Base-by-base conservation (phyloP, 2,888 invertebrate species). In the Hirtodrosophila alboralis region DNA sequence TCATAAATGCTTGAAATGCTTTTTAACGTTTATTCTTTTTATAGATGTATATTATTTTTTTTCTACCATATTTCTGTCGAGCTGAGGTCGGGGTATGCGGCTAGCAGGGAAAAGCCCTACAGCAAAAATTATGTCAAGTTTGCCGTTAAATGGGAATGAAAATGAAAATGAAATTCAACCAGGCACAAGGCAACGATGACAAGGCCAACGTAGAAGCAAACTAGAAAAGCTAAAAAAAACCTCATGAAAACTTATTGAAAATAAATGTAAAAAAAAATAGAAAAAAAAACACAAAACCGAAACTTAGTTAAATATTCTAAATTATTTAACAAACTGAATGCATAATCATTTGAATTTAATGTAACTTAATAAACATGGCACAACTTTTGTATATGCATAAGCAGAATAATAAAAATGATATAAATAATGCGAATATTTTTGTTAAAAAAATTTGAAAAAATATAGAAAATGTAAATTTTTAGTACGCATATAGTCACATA, bases 1-100 rank as follows among this genome's bases (percentile, higher is more conserved):
- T 79, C n/a, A 38, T 60, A 68, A 72, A 75, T 56, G 59, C 64
- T 68, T 59, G 41, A 60, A 64, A 67, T 64, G 61, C 53, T 70
- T 54, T 62, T 58, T 48, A 59, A 36, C 59, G 37, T 66, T 69
- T 34, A 21, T 48, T 57, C 47, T 23, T 23, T 1, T 23, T 6
- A n/a, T n/a, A n/a, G n/a, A n/a, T n/a, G n/a, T n/a, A n/a, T n/a
- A n/a, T n/a, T 7, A 5, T 7, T 21, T 28, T 38, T 28, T 41
- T 52, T 49, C 52, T 30, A 26, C 26, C 47, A 48, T 51, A 54
- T 44, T 48, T 47, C 27, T n/a, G 47, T 40, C 26, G 23, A 10
- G 21, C 5, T 8, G 1, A 1, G 3, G 13, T 3, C 8, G 21
- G 3, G 13, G 6, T 7, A 23, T 8, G 36, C 1, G n/a, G n/a